Conservation (phyloP, 2,797 vertebrate genomes). For the Lutjanus argentimaculatus region DNA sequence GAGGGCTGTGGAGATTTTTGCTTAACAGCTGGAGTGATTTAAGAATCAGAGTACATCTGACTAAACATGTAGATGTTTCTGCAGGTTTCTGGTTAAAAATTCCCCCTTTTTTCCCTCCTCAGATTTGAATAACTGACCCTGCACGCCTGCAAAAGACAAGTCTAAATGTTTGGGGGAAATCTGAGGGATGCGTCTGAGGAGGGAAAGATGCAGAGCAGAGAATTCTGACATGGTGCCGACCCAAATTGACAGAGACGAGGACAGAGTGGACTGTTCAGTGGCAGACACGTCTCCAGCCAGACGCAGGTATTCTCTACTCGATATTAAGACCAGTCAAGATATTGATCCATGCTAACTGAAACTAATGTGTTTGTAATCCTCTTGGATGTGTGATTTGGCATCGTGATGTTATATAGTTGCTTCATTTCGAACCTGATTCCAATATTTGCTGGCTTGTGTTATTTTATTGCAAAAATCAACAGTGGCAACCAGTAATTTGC, state of each 20-base stretch:
- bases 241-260: conserved; percentile 82
- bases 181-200: conserved; percentile 78
- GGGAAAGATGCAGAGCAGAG: conserved; percentile 74
- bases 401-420: conserved; percentile 12
- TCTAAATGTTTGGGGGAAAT: conserved; percentile 56
- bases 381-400: conserved; percentile 7
- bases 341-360: conserved; percentile 46
- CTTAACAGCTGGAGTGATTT: conserved; percentile 55
- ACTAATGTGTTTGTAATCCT: conserved; percentile 32
- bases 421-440: conserved; percentile 18
- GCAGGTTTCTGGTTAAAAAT: conserved; percentile 44
- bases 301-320: conserved; percentile 80
- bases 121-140: conserved; percentile 28
- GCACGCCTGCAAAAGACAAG: conserved; percentile 52
- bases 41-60: conserved; percentile 52
- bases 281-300: conserved; percentile 75
- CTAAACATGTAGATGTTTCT: conserved; percentile 69
- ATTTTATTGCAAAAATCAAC: conserved; percentile 30
- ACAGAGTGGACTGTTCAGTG: conserved; percentile 76
- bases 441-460: conserved; percentile 13
- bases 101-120: not conserved
- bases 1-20: conserved; percentile 62
- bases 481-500: conserved; percentile 32
- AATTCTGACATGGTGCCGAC: conserved; percentile 84
- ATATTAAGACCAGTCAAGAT: conserved; percentile 63